Conservation (phyloP, 2,888 invertebrate genomes). For the Melinaea menophilus region DNA sequence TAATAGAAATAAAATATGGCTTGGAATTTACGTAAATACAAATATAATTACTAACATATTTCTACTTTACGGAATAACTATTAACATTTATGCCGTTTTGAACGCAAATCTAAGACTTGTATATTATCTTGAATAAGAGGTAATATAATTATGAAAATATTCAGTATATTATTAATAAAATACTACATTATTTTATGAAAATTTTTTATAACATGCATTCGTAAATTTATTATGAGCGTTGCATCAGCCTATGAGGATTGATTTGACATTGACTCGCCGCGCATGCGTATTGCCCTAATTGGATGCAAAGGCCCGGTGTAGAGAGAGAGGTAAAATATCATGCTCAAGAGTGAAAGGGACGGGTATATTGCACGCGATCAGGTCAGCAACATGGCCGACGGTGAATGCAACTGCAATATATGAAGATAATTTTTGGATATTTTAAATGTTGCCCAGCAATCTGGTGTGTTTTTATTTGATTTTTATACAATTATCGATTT, state of each 20-base stretch:
- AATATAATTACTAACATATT: neutral
- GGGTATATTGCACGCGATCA: slow-evolving; percentile 42
- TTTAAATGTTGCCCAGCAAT: neutral
- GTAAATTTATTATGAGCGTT: slow-evolving; percentile 39
- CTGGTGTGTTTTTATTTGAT: too few relatives aligned
- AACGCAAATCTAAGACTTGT: neutral
- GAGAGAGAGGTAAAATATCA: slow-evolving; percentile 45
- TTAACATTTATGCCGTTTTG: neutral
- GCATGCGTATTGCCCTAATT: slow-evolving; percentile 76
- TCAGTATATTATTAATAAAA: slow-evolving; percentile 19
- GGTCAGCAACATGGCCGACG: slow-evolving; percentile 70
- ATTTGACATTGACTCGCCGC: slow-evolving; percentile 75
- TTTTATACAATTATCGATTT: too few relatives aligned
- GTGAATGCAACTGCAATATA: slow-evolving; percentile 64
- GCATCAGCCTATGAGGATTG: slow-evolving; percentile 75
- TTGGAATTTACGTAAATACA: neutral
- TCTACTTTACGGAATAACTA: neutral
- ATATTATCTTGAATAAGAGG: too few relatives aligned
- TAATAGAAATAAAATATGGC: neutral
- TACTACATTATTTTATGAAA: neutral
- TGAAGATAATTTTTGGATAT: slow-evolving; percentile 45
- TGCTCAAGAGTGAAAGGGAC: slow-evolving; percentile 44
- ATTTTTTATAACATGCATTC: slow-evolving; percentile 9
- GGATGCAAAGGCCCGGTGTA: slow-evolving; percentile 45
- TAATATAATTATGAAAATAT: neutral